Evolutionary conservation across 2,888 invertebrate species (phyloP).

Genomic region (Diaphora mendica): DNA sequence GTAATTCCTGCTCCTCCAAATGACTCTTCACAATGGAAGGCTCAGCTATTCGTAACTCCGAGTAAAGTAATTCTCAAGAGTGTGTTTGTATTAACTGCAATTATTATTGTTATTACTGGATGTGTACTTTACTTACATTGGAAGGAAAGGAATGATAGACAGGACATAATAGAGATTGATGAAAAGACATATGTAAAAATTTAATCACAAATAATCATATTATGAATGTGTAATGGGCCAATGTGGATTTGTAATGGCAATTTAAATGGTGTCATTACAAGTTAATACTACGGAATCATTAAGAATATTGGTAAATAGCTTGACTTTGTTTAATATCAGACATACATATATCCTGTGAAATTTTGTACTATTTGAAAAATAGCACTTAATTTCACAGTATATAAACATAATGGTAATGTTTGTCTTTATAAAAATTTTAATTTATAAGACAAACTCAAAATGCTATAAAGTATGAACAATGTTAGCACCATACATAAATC

Average conservation of each 20-base stretch:
- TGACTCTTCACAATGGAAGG: slow-evolving; percentile 93
- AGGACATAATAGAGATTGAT: slow-evolving; percentile 82
- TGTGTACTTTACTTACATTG: slow-evolving; percentile 95
- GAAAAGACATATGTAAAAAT: slow-evolving; percentile 80
- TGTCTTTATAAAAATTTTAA: no score
- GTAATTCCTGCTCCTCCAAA: slow-evolving; percentile 95
- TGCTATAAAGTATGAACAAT: no score
- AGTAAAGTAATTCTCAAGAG: slow-evolving; percentile 97
- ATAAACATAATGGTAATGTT: background rate
- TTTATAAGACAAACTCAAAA: no score
- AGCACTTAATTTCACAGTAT: no score
- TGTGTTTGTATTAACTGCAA: slow-evolving; percentile 94
- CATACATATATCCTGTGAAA: no score
- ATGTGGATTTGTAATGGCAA: background rate
- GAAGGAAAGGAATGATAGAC: slow-evolving; percentile 90
- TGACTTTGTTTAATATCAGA: background rate
- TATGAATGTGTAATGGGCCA: background rate
- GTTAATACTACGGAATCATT: background rate
- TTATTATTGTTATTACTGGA: slow-evolving; percentile 93
- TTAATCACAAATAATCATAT: slow-evolving; percentile 43
- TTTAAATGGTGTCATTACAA: background rate
- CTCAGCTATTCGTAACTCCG: slow-evolving; percentile 97
- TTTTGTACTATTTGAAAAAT: no score
- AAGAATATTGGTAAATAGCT: background rate
- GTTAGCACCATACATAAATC: no score